Evolutionary conservation across 2,797 vertebrate genomes (phyloP).

Genomic region (Numenius phaeopus): DNA sequence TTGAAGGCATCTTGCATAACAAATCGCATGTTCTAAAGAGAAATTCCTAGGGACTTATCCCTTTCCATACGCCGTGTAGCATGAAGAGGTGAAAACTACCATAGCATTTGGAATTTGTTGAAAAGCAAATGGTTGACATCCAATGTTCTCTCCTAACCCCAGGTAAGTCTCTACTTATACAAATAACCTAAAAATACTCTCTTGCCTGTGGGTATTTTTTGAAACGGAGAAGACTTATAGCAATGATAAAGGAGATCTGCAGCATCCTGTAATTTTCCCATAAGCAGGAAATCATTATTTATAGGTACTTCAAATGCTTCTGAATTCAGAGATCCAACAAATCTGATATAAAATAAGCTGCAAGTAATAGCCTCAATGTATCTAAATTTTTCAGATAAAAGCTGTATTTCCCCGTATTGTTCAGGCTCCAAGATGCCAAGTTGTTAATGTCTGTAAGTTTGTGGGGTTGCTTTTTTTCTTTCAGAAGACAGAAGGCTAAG

Average conservation of each 20-base stretch:
- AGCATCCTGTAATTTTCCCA: neutral
- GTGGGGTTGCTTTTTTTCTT: neutral
- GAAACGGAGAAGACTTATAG: neutral
- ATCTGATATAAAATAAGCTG: neutral
- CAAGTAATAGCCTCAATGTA: neutral
- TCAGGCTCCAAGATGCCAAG: neutral
- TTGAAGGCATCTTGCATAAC: neutral
- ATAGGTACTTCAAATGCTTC: neutral
- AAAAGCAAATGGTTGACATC: neutral
- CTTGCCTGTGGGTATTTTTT: neutral
- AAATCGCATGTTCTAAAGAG: neutral
- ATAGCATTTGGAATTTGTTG: neutral
- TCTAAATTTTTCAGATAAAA: neutral
- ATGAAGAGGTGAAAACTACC: neutral
- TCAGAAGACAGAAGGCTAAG: neutral
- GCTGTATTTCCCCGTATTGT: neutral
- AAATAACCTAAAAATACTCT: neutral
- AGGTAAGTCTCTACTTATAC: neutral
- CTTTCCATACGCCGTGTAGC: neutral
- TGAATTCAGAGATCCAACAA: neutral
- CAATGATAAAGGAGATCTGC: neutral
- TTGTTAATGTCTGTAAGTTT: neutral
- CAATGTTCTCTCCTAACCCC: neutral
- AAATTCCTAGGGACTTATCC: neutral
- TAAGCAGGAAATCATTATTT: conserved; percentile 19